Evolutionary conservation across 2,888 invertebrate genomes (phyloP).

Genomic region (Diadegma fenestrale): DNA sequence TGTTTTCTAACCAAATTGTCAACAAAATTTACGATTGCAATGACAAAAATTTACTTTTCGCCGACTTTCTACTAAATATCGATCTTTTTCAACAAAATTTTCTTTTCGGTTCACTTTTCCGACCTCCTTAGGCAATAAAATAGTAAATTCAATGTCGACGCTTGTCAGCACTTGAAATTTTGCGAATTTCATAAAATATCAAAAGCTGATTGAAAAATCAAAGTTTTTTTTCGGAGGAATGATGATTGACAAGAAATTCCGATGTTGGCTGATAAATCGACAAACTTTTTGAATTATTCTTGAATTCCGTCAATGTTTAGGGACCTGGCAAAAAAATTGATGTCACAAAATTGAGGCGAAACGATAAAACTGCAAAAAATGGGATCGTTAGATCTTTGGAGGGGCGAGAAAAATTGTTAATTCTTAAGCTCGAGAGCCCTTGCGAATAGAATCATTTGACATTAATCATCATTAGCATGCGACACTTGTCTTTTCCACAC

Average conservation of each 20-base stretch:
- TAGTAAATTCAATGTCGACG: not conserved
- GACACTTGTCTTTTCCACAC: slow-evolving; percentile 20
- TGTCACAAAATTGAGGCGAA: not conserved
- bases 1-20: too few relatives aligned
- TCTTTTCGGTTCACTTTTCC: too few relatives aligned
- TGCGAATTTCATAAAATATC: too few relatives aligned
- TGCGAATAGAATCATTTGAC: not conserved
- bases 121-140: not conserved
- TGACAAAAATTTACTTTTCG: too few relatives aligned
- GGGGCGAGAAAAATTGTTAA: not conserved
- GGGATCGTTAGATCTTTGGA: not conserved
- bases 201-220: not conserved
- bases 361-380: not conserved
- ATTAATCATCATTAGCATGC: slow-evolving; percentile 9
- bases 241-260: not conserved
- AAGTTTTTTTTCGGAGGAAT: not conserved
- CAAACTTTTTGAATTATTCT: too few relatives aligned
- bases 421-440: not conserved
- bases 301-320: not conserved
- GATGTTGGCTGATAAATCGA: not conserved
- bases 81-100: too few relatives aligned
- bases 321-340: not conserved
- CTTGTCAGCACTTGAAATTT: not conserved
- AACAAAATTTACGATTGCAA: too few relatives aligned
- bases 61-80: too few relatives aligned